Evolutionary conservation across 2,888 invertebrate genomes (phyloP), one percentile per base, ranked within the genome.

Genomic region (Stictocephala bisonia): DNA sequence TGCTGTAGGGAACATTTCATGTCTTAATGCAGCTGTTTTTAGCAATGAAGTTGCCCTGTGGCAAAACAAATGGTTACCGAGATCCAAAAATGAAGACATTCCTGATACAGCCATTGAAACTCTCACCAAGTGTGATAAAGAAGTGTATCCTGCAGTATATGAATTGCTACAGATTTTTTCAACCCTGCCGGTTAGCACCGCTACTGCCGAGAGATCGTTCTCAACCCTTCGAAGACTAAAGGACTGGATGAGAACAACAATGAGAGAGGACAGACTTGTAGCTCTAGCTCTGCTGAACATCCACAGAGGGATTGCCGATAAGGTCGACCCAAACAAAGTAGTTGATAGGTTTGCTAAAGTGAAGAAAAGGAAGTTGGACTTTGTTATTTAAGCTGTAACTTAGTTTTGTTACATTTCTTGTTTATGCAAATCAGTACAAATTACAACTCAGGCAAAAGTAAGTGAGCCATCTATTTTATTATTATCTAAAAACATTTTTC

Each of bases 261-360:
- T 67, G 67, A 22, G 50, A 68, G 56, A 40, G 67, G 72, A 72
- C 13, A 44, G 66, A 44, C 70, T 70, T 22, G 44, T 48, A 7
- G 58, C 44, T 35, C 51, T 74, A 2, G 53, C 71, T 18, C 64
- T 74, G 35, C 71, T 70, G 18, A 71, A 74, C 41, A 71, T 74
- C 41, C 71, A 74, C 41, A 60, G 58, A 15, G 13, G 44, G 18
- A 73, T 58, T 40, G n/a, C n/a, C n/a, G n/a, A n/a, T n/a, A 7
- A 69, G 31, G 27, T 74, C 22, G 24, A 69, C 13, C 48, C 72
- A 56, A 68, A 75, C 1, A 9, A 66, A 15, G 56, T 75, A 44
- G 56, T 77, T 11, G 71, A 40, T 20, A 51, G 72, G 51, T 76
- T 75, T 66, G 72, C 73, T 18, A 76, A 76, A 44, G 64, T 53